Evolutionary conservation across 2,888 invertebrate genomes (phyloP).

Genomic region (Amblyjoppa fuscipennis): DNA sequence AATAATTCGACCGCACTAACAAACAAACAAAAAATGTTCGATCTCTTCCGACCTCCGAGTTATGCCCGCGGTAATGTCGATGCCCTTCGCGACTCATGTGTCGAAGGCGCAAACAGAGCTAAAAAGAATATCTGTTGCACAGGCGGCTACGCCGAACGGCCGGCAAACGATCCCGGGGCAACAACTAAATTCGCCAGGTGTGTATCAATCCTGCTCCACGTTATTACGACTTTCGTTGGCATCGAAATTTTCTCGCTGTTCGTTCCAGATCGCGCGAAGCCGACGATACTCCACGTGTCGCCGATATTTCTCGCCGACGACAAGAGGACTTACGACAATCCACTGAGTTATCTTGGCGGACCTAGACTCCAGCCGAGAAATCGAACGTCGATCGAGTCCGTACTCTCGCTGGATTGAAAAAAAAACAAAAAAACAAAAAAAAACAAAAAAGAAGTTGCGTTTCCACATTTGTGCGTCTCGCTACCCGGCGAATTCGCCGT

Average conservation of each 20-base stretch:
- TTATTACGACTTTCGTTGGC: background rate
- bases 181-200: conserved; percentile 57
- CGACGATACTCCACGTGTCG: conserved; percentile 73
- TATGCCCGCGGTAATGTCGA: conserved; percentile 3
- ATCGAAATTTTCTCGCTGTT: conserved; percentile 1
- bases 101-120: background rate
- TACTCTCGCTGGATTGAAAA: conserved; percentile 88
- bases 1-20: conserved; percentile 70
- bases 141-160: conserved; percentile 59
- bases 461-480: conserved; percentile 6
- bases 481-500: conserved; percentile 19
- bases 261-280: conserved; percentile 73
- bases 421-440: conserved; percentile 34
- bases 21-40: conserved; percentile 21
- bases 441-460: conserved; percentile 17
- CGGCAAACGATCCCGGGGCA: conserved; percentile 37
- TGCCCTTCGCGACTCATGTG: background rate
- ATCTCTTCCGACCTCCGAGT: background rate
- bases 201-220: background rate
- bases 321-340: conserved; percentile 88
- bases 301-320: conserved; percentile 87
- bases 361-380: conserved; percentile 86
- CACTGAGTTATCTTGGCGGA: conserved; percentile 90
- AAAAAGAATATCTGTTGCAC: conserved; percentile 52
- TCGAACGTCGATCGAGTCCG: conserved; percentile 89